Conservation (phyloP, 2,888 invertebrate species). For the Microchrysa polita region DNA sequence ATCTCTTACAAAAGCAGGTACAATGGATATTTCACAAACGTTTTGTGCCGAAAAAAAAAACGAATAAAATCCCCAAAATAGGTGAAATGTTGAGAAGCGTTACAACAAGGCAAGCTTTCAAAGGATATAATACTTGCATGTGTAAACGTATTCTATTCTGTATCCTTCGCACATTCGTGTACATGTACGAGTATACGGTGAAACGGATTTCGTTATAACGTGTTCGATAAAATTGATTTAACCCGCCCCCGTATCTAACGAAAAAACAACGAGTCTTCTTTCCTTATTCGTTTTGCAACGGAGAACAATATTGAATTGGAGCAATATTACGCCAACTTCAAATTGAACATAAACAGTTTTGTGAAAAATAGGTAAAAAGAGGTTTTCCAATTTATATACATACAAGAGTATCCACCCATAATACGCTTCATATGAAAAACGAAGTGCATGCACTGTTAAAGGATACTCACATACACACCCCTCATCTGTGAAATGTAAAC, state of each 20-base stretch:
- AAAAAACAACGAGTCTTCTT: no score
- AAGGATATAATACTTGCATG: background rate
- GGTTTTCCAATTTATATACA: constrained; percentile 31
- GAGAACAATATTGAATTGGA: background rate
- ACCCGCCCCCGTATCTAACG: constrained; percentile 4
- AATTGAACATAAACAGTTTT: constrained; percentile 40
- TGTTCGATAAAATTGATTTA: constrained; percentile 40
- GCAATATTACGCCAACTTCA: constrained; percentile 20
- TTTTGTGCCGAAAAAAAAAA: background rate
- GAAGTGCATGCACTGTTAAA: no score
- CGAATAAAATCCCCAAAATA: background rate
- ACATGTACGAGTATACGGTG: background rate
- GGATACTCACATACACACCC: no score
- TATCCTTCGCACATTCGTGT: background rate
- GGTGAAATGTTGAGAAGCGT: background rate
- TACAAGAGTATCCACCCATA: no score
- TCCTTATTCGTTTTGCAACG: background rate
- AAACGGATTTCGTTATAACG: constrained; percentile 27
- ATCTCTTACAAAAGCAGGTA: constrained; percentile 12
- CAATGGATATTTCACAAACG: background rate
- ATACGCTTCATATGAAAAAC: no score
- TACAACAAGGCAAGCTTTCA: background rate
- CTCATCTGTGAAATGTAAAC: no score
- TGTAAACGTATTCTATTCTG: no score
- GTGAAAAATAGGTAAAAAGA: constrained; percentile 18